These are phyloP conservation scores for Diglossa cyanea DNA, from an alignment of 2,797 vertebrate species.

Conservation along the genomic window DNA sequence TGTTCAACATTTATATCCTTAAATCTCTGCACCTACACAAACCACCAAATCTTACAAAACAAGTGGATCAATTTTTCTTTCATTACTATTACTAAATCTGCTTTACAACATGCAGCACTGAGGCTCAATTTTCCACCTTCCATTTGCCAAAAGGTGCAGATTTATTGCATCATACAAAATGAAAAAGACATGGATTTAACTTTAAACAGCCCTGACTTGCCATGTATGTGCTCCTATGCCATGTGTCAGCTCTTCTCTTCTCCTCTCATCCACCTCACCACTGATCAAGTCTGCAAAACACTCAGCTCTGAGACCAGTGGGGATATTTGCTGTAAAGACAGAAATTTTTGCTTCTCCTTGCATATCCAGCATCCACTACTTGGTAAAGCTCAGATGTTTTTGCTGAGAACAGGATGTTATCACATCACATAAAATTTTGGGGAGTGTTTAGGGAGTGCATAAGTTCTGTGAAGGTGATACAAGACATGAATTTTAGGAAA, in stretches of 20 bases:
- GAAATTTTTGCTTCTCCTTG: neutral
- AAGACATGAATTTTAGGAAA: neutral
- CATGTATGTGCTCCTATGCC: neutral
- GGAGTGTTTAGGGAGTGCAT: neutral
- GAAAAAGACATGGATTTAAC: neutral
- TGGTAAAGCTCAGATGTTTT: neutral
- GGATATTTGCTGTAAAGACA: neutral
- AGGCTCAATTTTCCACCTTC: neutral
- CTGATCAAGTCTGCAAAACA: neutral
- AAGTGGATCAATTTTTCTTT: slow-evolving; percentile 27
- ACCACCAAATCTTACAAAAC: neutral
- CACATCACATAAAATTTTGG: neutral
- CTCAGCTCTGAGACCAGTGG: too few species aligned
- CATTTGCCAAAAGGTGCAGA: neutral
- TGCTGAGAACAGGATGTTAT: neutral
- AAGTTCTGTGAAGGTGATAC: neutral
- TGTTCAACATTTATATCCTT: slow-evolving; percentile 19
- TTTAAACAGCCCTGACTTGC: neutral
- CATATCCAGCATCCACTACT: neutral
- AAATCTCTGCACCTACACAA: slow-evolving; percentile 9
- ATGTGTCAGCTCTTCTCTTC: neutral
- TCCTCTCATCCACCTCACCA: neutral
- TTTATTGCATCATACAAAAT: neutral
- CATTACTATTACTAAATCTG: slow-evolving; percentile 8
- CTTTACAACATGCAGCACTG: neutral